phyloP scores from a whole-genome alignment of 2,797 vertebrate species.

The Nannoperca obscura region DNA sequence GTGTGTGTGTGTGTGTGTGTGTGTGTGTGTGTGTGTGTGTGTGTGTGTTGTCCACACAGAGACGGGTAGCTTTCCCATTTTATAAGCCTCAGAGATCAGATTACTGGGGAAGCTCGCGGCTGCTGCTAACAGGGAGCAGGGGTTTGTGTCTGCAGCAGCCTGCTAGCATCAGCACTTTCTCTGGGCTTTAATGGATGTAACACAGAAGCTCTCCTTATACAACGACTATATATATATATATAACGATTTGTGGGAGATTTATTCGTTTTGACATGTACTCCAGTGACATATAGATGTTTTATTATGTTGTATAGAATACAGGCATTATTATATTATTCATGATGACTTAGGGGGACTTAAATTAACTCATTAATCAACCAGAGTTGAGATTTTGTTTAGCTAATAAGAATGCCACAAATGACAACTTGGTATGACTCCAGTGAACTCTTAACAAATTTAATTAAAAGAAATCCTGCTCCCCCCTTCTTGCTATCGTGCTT shows the following conservation, averaged over 20 bases:
- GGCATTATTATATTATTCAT: conserved; percentile 22
- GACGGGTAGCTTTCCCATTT: conserved; percentile 67
- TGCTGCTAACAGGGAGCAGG: conserved; percentile 64
- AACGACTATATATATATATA: no score
- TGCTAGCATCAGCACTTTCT: conserved; percentile 81
- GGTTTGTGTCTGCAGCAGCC: conserved; percentile 66
- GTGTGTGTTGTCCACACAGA: conserved; percentile 47
- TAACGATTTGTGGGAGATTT: conserved; percentile 46
- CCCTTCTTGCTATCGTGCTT: neutral
- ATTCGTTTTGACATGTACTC: conserved; percentile 36
- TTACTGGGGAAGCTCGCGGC: conserved; percentile 73
- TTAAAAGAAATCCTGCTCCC: neutral
- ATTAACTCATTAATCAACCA: conserved; percentile 37
- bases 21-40: no score
- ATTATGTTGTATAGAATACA: conserved; percentile 29
- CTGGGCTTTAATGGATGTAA: conserved; percentile 79
- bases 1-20: no score
- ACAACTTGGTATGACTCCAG: conserved; percentile 26
- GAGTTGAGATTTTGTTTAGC: conserved; percentile 2
- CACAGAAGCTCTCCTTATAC: conserved; percentile 72
- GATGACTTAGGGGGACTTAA: conserved; percentile 20
- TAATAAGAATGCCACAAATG: conserved; percentile 14
- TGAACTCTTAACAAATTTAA: conserved; percentile 21
- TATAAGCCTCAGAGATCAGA: conserved; percentile 69
- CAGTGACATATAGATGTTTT: conserved; percentile 48